phyloP scores from a whole-genome alignment of 2,888 invertebrate genomes.

The Pollenia angustigena region DNA sequence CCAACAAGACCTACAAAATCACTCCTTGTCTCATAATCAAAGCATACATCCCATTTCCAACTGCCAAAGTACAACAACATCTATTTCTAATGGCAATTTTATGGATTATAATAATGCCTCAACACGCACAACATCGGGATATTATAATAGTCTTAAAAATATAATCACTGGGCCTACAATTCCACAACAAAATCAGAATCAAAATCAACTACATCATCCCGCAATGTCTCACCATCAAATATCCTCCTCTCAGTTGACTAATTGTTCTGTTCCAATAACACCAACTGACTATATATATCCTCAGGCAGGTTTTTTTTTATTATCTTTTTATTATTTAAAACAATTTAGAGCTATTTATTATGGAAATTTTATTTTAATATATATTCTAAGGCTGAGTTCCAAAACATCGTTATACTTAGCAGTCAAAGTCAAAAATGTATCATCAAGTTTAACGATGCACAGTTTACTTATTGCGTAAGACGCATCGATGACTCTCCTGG shows the following conservation, averaged over 20 bases:
- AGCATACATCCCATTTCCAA: constrained; percentile 53
- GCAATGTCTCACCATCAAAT: constrained; percentile 62
- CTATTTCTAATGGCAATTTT: constrained; percentile 34
- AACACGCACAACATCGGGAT: constrained; percentile 71
- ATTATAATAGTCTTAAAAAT: constrained; percentile 72
- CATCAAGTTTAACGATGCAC: too few relatives aligned
- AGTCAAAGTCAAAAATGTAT: too few relatives aligned
- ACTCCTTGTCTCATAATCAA: constrained; percentile 64
- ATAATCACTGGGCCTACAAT: constrained; percentile 65
- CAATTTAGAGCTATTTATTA: constrained; percentile 41
- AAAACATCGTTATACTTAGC: too few relatives aligned
- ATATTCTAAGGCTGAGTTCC: background rate
- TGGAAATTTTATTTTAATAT: constrained; percentile 21
- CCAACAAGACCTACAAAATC: constrained; percentile 58
- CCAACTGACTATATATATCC: constrained; percentile 75
- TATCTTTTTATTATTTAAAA: constrained; percentile 56
- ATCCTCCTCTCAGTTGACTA: constrained; percentile 70
- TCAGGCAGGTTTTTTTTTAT: constrained; percentile 79
- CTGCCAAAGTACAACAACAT: constrained; percentile 2
- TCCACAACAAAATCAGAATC: constrained; percentile 73
- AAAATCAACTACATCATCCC: constrained; percentile 55
- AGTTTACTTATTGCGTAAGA: too few relatives aligned
- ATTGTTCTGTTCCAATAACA: constrained; percentile 71
- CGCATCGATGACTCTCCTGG: too few relatives aligned
- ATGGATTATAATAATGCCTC: constrained; percentile 54